These are phyloP conservation scores for Hozukius guyotensis DNA, from an alignment of 2,797 vertebrate genomes.

Conservation along the genomic window DNA sequence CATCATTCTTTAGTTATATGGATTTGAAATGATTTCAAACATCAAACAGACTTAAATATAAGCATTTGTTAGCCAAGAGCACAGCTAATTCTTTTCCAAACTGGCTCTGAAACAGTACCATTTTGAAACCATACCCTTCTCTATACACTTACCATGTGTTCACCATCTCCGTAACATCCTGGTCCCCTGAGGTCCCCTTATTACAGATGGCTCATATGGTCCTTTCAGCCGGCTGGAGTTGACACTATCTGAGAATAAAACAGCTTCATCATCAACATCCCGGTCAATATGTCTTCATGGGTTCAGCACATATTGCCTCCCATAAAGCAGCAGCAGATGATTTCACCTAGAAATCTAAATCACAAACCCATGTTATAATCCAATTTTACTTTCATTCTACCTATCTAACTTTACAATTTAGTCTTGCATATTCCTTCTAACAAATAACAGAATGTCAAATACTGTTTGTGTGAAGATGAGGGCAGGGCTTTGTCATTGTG, in stretches of 20 bases:
- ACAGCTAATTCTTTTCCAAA: constrained; percentile 3
- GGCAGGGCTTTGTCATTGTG: constrained; percentile 80
- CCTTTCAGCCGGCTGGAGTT: constrained; percentile 44
- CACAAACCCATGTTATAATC: constrained; percentile 10
- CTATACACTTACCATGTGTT: constrained; percentile 74
- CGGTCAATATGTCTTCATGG: constrained; percentile 28
- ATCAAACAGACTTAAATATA: neutral
- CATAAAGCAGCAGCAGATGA: constrained; percentile 33
- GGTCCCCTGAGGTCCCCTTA: constrained; percentile 53
- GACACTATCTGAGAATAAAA: constrained; percentile 54
- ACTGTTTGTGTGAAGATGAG: constrained; percentile 67
- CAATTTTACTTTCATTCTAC: neutral
- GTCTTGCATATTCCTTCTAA: constrained; percentile 19
- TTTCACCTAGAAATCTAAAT: constrained; percentile 5
- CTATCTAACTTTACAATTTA: neutral
- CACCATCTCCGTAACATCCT: constrained; percentile 63
- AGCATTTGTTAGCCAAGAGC: neutral
- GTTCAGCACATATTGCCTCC: constrained; percentile 45
- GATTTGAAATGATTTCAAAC: neutral
- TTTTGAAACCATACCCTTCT: constrained; percentile 13
- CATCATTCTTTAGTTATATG: neutral
- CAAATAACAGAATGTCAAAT: constrained; percentile 63
- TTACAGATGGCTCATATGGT: constrained; percentile 61
- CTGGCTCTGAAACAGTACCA: neutral
- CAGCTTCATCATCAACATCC: constrained; percentile 51